phyloP scores from a whole-genome alignment of 2,797 vertebrate species.

The Acanthiza pusilla region DNA sequence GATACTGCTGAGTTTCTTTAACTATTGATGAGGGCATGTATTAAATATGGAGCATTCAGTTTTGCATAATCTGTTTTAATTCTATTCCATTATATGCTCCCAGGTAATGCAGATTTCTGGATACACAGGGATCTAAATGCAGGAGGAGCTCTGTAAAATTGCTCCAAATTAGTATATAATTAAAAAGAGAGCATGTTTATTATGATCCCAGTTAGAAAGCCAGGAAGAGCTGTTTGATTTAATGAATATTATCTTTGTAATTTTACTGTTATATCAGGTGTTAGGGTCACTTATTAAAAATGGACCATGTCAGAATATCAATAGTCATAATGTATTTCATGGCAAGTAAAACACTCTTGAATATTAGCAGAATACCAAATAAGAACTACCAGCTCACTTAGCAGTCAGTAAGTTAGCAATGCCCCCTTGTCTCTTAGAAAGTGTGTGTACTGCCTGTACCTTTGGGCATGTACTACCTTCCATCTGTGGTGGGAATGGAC shows the following conservation, averaged over 20 bases:
- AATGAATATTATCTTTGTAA: not conserved
- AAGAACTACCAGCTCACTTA: not conserved
- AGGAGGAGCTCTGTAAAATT: not conserved
- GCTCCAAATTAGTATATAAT: not conserved
- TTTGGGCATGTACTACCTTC: not conserved
- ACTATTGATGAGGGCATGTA: not conserved
- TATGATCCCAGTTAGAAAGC: not conserved
- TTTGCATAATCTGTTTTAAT: not conserved
- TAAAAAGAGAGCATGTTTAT: not conserved
- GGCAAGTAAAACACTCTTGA: slow-evolving; percentile 1
- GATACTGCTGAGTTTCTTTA: not conserved
- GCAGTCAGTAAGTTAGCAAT: slow-evolving; percentile 21
- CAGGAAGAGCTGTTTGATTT: not conserved
- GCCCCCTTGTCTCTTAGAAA: slow-evolving; percentile 6
- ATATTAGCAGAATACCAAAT: not conserved
- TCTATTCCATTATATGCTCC: not conserved
- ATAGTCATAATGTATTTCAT: not conserved
- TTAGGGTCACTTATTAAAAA: not conserved
- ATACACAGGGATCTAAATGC: not conserved
- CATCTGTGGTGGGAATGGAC: not conserved
- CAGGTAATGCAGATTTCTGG: not conserved
- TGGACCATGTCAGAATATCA: not conserved
- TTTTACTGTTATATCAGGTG: not conserved
- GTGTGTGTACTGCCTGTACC: not conserved
- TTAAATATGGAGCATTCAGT: not conserved